These are phyloP conservation scores for Netelia fuscicornis DNA, from an alignment of 2,888 invertebrate species.

Conservation along the genomic window DNA sequence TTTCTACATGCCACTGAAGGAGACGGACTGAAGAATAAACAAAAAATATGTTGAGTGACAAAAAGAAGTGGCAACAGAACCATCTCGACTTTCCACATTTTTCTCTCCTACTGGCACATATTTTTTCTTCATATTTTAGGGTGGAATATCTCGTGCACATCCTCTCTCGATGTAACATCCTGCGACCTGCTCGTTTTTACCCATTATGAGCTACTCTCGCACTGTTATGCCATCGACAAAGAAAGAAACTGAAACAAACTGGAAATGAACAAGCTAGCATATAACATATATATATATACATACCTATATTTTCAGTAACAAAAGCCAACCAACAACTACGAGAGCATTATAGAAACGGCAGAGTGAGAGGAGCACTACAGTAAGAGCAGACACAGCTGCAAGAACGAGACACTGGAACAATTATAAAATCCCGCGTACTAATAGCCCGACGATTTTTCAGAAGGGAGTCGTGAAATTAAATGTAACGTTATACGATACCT, in stretches of 20 bases:
- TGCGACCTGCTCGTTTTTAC: background rate
- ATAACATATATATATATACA: background rate
- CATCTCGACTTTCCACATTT: background rate
- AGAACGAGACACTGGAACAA: constrained; percentile 41
- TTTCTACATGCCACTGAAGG: constrained; percentile 22
- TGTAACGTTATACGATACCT: constrained; percentile 42
- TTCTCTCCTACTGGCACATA: too few relatives aligned
- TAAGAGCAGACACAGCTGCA: constrained; percentile 25
- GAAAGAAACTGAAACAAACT: constrained; percentile 20
- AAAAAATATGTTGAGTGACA: constrained; percentile 5
- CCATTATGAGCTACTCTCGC: constrained; percentile 10
- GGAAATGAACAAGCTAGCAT: constrained; percentile 3
- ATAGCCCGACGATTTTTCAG: constrained; percentile 57
- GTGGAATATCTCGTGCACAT: constrained; percentile 1
- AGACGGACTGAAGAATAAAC: background rate
- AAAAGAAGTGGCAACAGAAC: constrained; percentile 7
- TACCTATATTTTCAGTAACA: constrained; percentile 31
- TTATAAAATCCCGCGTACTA: constrained; percentile 58
- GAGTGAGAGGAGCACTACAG: background rate
- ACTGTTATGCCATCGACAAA: constrained; percentile 12
- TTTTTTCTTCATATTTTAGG: background rate
- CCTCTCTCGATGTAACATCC: background rate
- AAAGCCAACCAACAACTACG: constrained; percentile 38
- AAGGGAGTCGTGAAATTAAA: constrained; percentile 58
- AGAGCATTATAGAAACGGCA: constrained; percentile 30